Evolutionary conservation across 2,888 invertebrate genomes (phyloP).

Genomic region (Thera obeliscata): DNA sequence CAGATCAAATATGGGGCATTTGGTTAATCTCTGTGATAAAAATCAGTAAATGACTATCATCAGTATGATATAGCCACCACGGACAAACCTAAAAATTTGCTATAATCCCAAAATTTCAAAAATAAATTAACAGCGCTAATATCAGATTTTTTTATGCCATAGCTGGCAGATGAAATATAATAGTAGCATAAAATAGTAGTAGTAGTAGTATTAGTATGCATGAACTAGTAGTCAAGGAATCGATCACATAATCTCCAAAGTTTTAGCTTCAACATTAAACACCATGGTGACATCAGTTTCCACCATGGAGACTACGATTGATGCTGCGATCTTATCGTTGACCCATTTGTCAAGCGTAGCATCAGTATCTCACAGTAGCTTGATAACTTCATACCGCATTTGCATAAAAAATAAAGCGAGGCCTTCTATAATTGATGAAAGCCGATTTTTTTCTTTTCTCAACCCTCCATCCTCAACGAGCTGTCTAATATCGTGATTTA

Average conservation of each 20-base stretch:
- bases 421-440: conserved; percentile 64
- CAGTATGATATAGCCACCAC: too few species aligned
- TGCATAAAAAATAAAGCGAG: conserved; percentile 43
- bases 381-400: conserved; percentile 32
- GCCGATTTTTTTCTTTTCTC: conserved; percentile 58
- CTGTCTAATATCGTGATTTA: conserved; percentile 73
- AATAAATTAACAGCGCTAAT: too few species aligned
- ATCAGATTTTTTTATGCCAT: too few species aligned
- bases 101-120: too few species aligned
- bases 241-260: not conserved
- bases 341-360: conserved; percentile 13
- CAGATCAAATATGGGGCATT: too few species aligned
- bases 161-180: too few species aligned
- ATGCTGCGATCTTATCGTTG: not conserved
- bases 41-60: too few species aligned
- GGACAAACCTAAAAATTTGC: too few species aligned
- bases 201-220: too few species aligned
- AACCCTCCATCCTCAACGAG: conserved; percentile 57
- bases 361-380: conserved; percentile 9
- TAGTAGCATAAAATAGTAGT: too few species aligned
- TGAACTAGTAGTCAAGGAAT: not conserved
- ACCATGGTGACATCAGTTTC: not conserved
- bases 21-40: too few species aligned
- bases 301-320: not conserved
- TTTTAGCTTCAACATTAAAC: not conserved